phyloP scores from a whole-genome alignment of 2,888 invertebrate genomes.

The Rhamphomyia laevipes region DNA sequence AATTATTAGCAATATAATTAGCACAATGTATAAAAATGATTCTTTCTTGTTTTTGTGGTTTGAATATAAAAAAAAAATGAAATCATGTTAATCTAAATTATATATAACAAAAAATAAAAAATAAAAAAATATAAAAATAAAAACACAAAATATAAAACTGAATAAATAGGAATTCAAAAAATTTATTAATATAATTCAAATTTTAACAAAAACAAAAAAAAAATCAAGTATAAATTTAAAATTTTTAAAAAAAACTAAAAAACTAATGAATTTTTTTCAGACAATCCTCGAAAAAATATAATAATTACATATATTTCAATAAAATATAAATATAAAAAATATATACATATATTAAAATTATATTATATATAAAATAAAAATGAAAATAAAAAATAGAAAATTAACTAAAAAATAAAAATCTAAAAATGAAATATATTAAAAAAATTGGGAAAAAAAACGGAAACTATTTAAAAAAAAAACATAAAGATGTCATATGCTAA shows the following conservation, averaged over 20 bases:
- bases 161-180: conserved; percentile 10
- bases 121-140: not conserved
- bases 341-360: conserved; percentile 11
- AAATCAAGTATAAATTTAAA: conserved; percentile 18
- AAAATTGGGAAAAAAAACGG: not conserved
- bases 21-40: too few relatives aligned
- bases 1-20: too few relatives aligned
- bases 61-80: too few relatives aligned
- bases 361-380: conserved; percentile 7
- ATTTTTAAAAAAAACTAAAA: conserved; percentile 8
- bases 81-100: too few relatives aligned
- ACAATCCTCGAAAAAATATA: conserved; percentile 16
- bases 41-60: too few relatives aligned
- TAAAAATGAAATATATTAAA: conserved; percentile 5
- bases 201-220: conserved; percentile 23
- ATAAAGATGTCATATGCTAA: conserved; percentile 7
- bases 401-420: conserved; percentile 10
- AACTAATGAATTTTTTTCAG: conserved; percentile 19
- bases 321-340: conserved; percentile 2
- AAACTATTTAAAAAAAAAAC: not conserved
- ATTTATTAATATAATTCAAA: conserved; percentile 19
- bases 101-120: not conserved
- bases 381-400: conserved; percentile 20
- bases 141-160: too few relatives aligned
- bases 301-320: not conserved